phyloP scores from a whole-genome alignment of 2,888 invertebrate species.

The Drosophila flavopinicola region DNA sequence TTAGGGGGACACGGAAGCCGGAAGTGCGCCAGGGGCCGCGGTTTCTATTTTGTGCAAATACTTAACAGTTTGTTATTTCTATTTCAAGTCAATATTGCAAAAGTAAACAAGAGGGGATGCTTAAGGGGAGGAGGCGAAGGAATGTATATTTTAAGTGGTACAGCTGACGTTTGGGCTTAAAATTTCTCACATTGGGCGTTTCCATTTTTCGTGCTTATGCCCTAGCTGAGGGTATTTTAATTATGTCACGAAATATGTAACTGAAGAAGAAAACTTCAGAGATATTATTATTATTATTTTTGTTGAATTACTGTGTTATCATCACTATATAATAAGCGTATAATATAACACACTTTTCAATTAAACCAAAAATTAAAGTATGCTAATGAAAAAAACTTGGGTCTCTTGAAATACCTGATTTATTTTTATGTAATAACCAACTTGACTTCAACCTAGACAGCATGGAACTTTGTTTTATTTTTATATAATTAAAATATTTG shows the following conservation, averaged over 20 bases:
- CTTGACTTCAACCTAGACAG: no score
- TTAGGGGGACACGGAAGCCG: conserved; percentile 5
- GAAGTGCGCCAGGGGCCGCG: conserved; percentile 7
- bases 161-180: conserved; percentile 74
- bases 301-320: no score
- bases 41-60: conserved; percentile 67
- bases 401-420: no score
- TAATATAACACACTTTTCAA: no score
- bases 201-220: background rate
- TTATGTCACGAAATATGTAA: background rate
- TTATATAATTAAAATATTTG: no score
- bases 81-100: conserved; percentile 72
- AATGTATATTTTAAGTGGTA: conserved; percentile 57
- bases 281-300: no score
- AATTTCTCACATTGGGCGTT: conserved; percentile 65
- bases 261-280: no score
- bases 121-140: background rate
- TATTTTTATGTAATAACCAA: no score
- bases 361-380: background rate
- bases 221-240: background rate
- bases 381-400: no score
- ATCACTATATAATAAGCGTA: no score
- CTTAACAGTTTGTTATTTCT: conserved; percentile 49
- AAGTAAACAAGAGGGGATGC: conserved; percentile 56
- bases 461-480: no score